phyloP scores from a whole-genome alignment of 2,797 vertebrate species.

The Miichthys miiuy region DNA sequence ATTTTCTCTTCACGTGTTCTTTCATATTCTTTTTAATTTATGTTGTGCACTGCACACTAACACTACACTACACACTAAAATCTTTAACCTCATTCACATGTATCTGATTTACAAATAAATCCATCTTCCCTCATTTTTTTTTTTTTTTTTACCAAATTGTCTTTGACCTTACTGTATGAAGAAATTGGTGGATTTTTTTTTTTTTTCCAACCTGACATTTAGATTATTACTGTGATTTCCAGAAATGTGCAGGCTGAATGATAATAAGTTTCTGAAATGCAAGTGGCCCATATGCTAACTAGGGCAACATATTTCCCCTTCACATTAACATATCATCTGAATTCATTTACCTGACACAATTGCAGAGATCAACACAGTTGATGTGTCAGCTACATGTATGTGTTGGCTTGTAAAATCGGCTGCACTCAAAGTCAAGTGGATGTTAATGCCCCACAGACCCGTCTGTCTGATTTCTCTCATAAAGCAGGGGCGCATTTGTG shows the following conservation, averaged over 20 bases:
- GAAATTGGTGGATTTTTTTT: conserved; percentile 62
- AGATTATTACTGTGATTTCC: conserved; percentile 83
- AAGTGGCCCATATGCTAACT: conserved; percentile 86
- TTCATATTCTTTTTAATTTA: conserved; percentile 13
- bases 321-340: conserved; percentile 88
- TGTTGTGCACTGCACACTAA: conserved; percentile 21
- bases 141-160: conserved; percentile 67
- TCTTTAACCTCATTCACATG: conserved; percentile 40
- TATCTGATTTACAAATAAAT: conserved; percentile 64
- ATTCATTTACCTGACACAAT: conserved; percentile 87
- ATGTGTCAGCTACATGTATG: conserved; percentile 85
- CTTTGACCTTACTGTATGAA: conserved; percentile 75
- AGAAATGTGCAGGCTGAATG: conserved; percentile 74
- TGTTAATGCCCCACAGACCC: conserved; percentile 85
- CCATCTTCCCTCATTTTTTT: conserved; percentile 42
- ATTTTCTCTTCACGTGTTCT: not conserved
- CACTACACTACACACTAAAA: too few relatives aligned
- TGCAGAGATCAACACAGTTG: conserved; percentile 83
- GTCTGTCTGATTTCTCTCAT: conserved; percentile 82
- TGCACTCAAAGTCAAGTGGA: conserved; percentile 88
- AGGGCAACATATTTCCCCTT: conserved; percentile 83
- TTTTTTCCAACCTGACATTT: conserved; percentile 78
- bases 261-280: conserved; percentile 82
- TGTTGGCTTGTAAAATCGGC: conserved; percentile 82
- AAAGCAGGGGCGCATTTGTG: conserved; percentile 81